phyloP scores from a whole-genome alignment of 2,797 vertebrate species.

The Forpus xanthops region DNA sequence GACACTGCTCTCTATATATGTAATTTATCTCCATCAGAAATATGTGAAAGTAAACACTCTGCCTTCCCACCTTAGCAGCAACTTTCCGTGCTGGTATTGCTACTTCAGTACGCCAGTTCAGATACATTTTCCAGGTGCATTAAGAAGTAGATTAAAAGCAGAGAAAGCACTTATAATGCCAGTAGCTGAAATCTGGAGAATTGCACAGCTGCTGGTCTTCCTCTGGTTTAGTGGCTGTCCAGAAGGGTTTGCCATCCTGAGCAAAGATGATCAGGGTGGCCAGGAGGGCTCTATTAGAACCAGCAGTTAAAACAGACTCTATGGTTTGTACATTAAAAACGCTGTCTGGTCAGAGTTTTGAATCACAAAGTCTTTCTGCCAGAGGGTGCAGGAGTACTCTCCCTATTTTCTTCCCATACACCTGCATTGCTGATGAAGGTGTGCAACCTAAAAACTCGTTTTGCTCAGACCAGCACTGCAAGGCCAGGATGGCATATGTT shows the following conservation, averaged over 20 bases:
- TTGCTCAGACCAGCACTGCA: not conserved
- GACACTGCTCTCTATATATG: not conserved
- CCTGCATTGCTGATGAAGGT: not conserved
- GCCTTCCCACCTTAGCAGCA: not conserved
- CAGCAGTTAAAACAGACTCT: not conserved
- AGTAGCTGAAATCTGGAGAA: not conserved
- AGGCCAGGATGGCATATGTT: not conserved
- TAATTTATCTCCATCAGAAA: slow-evolving; percentile 51
- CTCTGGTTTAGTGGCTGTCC: not conserved
- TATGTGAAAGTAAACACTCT: not conserved
- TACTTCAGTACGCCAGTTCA: slow-evolving; percentile 2
- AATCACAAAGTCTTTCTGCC: not conserved
- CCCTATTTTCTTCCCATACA: accelerated
- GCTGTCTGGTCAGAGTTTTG: not conserved
- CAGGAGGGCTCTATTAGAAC: not conserved
- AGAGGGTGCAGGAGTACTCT: accelerated
- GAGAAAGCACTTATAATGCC: not conserved
- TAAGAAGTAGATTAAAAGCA: slow-evolving; percentile 47
- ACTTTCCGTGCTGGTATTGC: not conserved
- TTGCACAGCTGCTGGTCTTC: not conserved
- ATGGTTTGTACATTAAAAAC: not conserved
- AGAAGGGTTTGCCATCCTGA: not conserved
- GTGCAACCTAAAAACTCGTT: not conserved
- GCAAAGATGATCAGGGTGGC: not conserved
- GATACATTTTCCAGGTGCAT: slow-evolving; percentile 11